A percentile compares a stretch with the other conserved stretches of the same genome.
phyloP scores from a whole-genome alignment of 2,888 invertebrate genomes.

The Pristionchus japonicus region DNA sequence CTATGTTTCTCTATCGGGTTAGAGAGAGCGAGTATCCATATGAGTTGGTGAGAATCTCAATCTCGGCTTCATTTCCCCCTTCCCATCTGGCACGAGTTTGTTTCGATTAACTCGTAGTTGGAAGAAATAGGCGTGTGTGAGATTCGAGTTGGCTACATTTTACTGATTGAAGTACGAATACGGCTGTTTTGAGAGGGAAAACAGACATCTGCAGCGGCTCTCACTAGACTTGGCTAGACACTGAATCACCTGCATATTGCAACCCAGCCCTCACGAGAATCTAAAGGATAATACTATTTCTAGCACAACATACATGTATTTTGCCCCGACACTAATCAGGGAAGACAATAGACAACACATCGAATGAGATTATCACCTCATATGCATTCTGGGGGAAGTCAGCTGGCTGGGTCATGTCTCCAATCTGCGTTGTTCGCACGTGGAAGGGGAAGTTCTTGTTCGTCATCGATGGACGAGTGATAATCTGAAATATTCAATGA shows the following conservation, averaged over 20 bases:
- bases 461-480: constrained; percentile 88
- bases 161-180: background rate
- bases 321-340: too few species aligned
- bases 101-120: constrained; percentile 8
- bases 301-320: too few species aligned
- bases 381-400: constrained; percentile 46
- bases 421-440: constrained; percentile 86
- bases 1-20: background rate
- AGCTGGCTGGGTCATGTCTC: constrained; percentile 30
- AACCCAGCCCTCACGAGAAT: too few species aligned
- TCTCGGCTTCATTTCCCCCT: background rate
- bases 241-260: too few species aligned
- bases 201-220: background rate
- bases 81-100: constrained; percentile 28
- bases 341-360: too few species aligned
- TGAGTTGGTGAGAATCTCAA: background rate
- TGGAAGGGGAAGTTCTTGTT: constrained; percentile 93
- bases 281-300: too few species aligned
- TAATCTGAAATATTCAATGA: too few species aligned
- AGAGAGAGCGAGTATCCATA: too few species aligned
- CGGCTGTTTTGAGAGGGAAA: background rate
- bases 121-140: background rate
- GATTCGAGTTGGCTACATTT: background rate
- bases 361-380: constrained; percentile 9
- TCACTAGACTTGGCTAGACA: too few species aligned